Evolutionary conservation across 2,888 invertebrate genomes (phyloP), one percentile per base, ranked within the genome.

Genomic region (Drosophila recens): DNA sequence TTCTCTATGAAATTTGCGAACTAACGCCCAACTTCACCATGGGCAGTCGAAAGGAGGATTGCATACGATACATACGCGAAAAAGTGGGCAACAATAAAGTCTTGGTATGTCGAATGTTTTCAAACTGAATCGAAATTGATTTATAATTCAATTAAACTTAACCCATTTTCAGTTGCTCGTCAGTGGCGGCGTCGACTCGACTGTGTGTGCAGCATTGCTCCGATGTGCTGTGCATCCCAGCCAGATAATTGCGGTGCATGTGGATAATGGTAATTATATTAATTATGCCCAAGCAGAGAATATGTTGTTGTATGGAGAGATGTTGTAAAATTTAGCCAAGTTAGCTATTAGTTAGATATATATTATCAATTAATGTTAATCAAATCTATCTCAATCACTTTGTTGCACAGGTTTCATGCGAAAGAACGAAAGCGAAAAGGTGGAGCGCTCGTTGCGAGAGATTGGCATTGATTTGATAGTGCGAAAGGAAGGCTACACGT

Each of bases 121-220:
- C n/a, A n/a, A n/a, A n/a, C n/a, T n/a, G 13, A 8, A 40, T 46
- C n/a, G 11, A 13, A 4, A 15, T 10, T n/a, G n/a, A 27, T 33
- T 11, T 15, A 27, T 33, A 46, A 68, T 38, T 2, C 11, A 30
- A 42, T 4, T 49, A 3, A 30, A 30, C 34, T n/a, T n/a, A n/a
- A n/a, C n/a, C n/a, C n/a, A 40, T 40, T 56, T 27, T 8, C 90
- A 98, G 96, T 95, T 98, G 92, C 93, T 99, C 90, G 96, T 98
- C 59, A 99, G 99, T 92, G 99, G 99, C 20, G 99, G 99, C 30
- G 99, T 99, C 5, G 99, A 99, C 93, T 99, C 99, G 0, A 98
- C 99, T n/a, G 99, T 99, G 10, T 99, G 99, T 93, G 99, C 99
- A 30, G 99, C 99, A 23, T 93, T 99, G 70, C 94, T 99, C 58